Conservation (phyloP, 2,113 vertebrate genomes). For the Bos taurus region ARS-UCD2.0 NC_037344.1:59090501-59091000, state of each 20-base stretch:
- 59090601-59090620: background rate
- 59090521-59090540: background rate
- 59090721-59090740: no score
- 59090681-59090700: background rate
- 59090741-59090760: no score
- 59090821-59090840: background rate
- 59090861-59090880: background rate
- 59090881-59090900: background rate
- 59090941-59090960: background rate
- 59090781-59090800: background rate
- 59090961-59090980: background rate
- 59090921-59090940: background rate
- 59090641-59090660: background rate
- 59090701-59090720: background rate
- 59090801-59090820: background rate
- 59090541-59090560: background rate
- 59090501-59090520: background rate
- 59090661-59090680: background rate
- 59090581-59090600: no score
- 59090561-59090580: background rate
- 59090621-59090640: background rate
- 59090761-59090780: background rate
- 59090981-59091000: background rate
- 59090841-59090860: background rate
- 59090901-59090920: background rate